Conservation (phyloP, 2,113 vertebrate species). For the Malurus elegans region DNA sequence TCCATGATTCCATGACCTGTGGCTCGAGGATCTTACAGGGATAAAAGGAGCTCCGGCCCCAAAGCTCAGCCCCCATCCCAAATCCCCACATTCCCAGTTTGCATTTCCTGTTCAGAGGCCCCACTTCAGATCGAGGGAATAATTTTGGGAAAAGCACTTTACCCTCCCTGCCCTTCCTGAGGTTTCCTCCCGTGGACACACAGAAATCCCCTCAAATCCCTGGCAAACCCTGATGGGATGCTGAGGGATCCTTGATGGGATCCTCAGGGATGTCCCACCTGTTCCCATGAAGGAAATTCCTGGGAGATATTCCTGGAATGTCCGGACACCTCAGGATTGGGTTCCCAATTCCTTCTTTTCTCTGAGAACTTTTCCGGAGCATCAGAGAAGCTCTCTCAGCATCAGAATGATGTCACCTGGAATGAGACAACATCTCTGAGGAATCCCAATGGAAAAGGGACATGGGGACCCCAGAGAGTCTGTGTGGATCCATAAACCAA, state of each 20-base stretch:
- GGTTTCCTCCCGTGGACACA: neutral
- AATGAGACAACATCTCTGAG: neutral
- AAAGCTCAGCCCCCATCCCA: neutral
- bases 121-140: accelerated
- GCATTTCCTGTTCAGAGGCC: neutral
- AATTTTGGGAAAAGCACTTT: neutral
- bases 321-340: neutral
- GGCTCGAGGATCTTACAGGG: neutral
- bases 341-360: neutral
- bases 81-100: accelerated
- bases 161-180: neutral
- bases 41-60: neutral
- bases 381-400: neutral
- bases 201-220: accelerated
- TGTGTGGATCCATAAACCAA: accelerated
- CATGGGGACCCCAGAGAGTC: accelerated
- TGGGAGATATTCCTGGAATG: neutral
- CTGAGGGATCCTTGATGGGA: neutral
- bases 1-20: accelerated
- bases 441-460: neutral
- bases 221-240: neutral
- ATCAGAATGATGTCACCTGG: accelerated
- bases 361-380: neutral
- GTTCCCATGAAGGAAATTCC: neutral
- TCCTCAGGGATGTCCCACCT: neutral